A percentile compares a stretch with the other conserved stretches of the same genome.
phyloP scores from a whole-genome alignment of 2,113 vertebrate genomes.

The Phyllostomus hastatus region DNA sequence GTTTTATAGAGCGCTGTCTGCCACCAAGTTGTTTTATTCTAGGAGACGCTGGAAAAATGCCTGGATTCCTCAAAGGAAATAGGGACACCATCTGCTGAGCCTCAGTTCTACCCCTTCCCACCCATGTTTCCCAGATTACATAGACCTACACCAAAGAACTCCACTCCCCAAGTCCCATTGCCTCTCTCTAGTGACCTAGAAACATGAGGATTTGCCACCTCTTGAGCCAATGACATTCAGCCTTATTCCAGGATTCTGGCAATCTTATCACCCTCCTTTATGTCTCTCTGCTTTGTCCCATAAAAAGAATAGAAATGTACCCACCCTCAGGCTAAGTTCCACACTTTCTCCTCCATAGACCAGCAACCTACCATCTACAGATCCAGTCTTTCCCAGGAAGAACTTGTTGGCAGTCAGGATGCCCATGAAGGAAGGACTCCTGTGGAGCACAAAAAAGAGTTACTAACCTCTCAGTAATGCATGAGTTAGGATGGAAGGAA shows the following conservation, averaged over 20 bases:
- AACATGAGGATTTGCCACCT: neutral
- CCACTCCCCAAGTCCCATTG: neutral
- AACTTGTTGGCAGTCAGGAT: conserved; percentile 83
- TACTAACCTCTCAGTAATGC: neutral
- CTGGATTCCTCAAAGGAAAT: neutral
- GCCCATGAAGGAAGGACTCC: conserved; percentile 85
- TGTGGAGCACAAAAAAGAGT: conserved; percentile 30
- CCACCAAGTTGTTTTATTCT: neutral
- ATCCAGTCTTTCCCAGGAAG: conserved; percentile 85
- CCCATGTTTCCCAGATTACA: neutral
- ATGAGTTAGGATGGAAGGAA: no score
- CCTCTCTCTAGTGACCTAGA: neutral
- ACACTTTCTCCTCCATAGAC: conserved; percentile 87
- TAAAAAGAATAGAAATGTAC: conserved; percentile 45
- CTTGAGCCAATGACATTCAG: neutral
- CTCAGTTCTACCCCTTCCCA: neutral
- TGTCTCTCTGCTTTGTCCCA: neutral
- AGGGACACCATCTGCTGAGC: neutral
- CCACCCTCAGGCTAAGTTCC: conserved; percentile 84
- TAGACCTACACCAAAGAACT: neutral
- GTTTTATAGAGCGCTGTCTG: neutral
- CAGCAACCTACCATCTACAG: conserved; percentile 84
- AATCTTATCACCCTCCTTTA: neutral
- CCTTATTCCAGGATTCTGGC: neutral
- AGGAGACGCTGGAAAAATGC: neutral